Conservation (phyloP, 2,797 vertebrate species). For the Gymnothorax javanicus region DNA sequence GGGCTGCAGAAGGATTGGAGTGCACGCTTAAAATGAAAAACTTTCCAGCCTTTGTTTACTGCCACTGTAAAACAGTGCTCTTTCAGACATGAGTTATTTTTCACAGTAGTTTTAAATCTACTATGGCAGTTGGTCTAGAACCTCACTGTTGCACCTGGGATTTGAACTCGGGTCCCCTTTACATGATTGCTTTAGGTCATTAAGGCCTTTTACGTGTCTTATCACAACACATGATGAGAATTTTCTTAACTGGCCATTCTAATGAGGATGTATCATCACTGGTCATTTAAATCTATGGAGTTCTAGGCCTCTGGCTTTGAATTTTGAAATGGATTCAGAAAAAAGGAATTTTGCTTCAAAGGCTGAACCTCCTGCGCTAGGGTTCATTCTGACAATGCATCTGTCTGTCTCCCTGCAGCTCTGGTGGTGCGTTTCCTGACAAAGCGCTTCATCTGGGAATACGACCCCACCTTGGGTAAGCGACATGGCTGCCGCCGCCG, state of each 20-base stretch:
- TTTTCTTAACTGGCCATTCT: neutral
- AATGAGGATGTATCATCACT: neutral
- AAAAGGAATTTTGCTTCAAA: neutral
- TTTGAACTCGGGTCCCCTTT: neutral
- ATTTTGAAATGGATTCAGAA: neutral
- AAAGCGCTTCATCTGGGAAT: conserved; percentile 98
- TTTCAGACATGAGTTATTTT: neutral
- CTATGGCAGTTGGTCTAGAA: neutral
- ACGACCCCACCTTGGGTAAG: conserved; percentile 94
- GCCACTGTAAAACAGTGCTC: neutral
- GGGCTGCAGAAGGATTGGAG: neutral
- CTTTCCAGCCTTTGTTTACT: neutral
- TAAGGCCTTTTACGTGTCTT: neutral
- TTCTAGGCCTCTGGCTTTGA: neutral
- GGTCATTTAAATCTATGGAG: neutral
- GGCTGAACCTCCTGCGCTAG: neutral
- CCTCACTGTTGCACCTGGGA: neutral
- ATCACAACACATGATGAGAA: neutral
- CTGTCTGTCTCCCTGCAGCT: conserved; percentile 68
- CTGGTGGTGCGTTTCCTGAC: conserved; percentile 95
- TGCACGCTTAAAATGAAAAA: neutral
- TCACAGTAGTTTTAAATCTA: neutral
- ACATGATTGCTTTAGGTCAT: neutral
- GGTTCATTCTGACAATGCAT: neutral
- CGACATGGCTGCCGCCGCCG: conserved; percentile 29